Percentiles rank a stretch among this genome's conserved stretches.
phyloP scores from a whole-genome alignment of 2,888 invertebrate genomes.

The Rotaria magnacalcarata region DNA sequence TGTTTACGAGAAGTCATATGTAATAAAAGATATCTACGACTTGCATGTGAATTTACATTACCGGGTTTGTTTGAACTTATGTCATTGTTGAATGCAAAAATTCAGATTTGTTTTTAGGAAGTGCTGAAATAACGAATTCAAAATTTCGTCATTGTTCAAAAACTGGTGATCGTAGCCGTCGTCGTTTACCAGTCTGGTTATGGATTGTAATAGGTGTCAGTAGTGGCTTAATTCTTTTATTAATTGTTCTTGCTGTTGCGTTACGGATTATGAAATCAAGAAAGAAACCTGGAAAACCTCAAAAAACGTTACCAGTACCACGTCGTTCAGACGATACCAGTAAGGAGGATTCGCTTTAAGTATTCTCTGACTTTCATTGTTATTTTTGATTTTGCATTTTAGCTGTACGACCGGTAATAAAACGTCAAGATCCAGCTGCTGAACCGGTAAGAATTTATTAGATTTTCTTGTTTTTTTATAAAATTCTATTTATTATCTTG shows the following conservation, averaged over 20 bases:
- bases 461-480: not conserved
- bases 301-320: not conserved
- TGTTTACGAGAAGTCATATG: not conserved
- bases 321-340: not conserved
- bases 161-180: not conserved
- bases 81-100: not conserved
- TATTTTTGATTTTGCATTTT: not conserved
- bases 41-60: slow-evolving; percentile 31
- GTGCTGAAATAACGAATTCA: not conserved
- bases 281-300: not conserved
- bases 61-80: not conserved
- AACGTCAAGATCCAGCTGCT: not conserved
- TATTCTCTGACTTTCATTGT: not conserved
- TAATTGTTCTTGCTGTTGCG: not conserved
- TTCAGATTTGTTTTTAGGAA: not conserved
- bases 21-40: not conserved
- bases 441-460: not conserved
- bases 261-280: not conserved
- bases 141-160: not conserved
- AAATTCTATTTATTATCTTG: not conserved
- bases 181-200: not conserved
- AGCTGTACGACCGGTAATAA: not conserved
- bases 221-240: not conserved
- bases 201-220: not conserved
- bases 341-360: too few species aligned